These are phyloP conservation scores for Otolemur garnettii DNA, from an alignment of 2,113 vertebrate genomes.

Conservation along the genomic window DNA sequence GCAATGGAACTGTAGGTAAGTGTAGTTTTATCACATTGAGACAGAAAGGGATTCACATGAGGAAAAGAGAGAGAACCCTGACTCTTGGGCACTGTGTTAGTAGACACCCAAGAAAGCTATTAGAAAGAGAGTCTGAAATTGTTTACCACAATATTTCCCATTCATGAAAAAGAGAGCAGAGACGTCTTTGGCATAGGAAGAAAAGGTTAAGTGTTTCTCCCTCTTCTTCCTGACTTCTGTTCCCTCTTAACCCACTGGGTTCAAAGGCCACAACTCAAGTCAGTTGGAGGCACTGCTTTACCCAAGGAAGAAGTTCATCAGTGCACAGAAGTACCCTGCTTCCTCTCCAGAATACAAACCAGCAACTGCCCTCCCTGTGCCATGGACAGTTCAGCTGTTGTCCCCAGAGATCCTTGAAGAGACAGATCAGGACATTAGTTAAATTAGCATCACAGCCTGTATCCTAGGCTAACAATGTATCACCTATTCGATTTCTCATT, in stretches of 20 bases:
- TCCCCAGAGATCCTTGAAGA: neutral
- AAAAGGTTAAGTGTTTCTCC: neutral
- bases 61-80: neutral
- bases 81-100: neutral
- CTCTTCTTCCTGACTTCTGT: neutral
- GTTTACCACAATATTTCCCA: accelerated
- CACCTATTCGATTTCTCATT: neutral
- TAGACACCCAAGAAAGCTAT: neutral
- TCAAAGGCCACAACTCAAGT: neutral
- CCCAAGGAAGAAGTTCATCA: neutral
- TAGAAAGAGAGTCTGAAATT: neutral
- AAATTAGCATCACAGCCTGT: neutral
- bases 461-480: neutral
- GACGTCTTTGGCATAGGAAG: neutral
- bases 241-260: neutral
- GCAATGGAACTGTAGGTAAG: neutral
- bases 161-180: neutral
- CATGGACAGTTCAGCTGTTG: neutral
- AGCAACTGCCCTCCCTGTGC: neutral
- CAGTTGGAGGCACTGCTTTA: neutral
- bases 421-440: neutral
- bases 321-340: neutral
- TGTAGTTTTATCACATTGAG: neutral
- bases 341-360: neutral
- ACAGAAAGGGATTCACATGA: neutral